A percentile compares a stretch with the other conserved stretches of the same genome.
Evolutionary conservation across 2,797 vertebrate genomes (phyloP).

Genomic region (Periophthalmus magnuspinnatus): DNA sequence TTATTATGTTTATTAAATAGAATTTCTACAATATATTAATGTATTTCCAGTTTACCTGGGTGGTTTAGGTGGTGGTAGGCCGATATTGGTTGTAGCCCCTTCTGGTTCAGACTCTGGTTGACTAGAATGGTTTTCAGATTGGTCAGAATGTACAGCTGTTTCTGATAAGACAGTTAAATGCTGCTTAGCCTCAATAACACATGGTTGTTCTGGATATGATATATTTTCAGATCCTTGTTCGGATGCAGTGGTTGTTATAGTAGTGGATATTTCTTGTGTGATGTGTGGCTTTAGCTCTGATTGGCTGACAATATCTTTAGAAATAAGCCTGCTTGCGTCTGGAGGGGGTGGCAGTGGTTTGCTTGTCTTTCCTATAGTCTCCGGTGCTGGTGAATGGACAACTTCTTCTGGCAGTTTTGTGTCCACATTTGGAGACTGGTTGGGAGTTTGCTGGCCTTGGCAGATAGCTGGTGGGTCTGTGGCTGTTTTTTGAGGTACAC

Average conservation of each 20-base stretch:
- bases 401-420: constrained; percentile 38
- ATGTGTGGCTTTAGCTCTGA: constrained; percentile 34
- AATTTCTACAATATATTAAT: not conserved
- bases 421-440: constrained; percentile 47
- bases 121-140: constrained; percentile 30
- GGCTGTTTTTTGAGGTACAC: constrained; percentile 52
- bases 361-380: constrained; percentile 44
- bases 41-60: constrained; percentile 60
- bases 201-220: constrained; percentile 24
- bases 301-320: constrained; percentile 34
- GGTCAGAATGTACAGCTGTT: constrained; percentile 29
- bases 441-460: constrained; percentile 44
- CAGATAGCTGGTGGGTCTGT: constrained; percentile 39
- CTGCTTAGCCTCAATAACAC: constrained; percentile 45
- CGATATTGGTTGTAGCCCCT: constrained; percentile 14
- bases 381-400: constrained; percentile 51
- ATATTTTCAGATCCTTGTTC: constrained; percentile 47
- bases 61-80: constrained; percentile 47
- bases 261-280: constrained; percentile 37
- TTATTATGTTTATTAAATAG: not conserved
- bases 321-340: constrained; percentile 25
- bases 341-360: constrained; percentile 47
- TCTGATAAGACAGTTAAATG: constrained; percentile 45
- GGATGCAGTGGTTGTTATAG: constrained; percentile 52
- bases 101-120: constrained; percentile 48